Evolutionary conservation across 2,888 invertebrate species (phyloP).

Genomic region (Nyleta sp.): DNA sequence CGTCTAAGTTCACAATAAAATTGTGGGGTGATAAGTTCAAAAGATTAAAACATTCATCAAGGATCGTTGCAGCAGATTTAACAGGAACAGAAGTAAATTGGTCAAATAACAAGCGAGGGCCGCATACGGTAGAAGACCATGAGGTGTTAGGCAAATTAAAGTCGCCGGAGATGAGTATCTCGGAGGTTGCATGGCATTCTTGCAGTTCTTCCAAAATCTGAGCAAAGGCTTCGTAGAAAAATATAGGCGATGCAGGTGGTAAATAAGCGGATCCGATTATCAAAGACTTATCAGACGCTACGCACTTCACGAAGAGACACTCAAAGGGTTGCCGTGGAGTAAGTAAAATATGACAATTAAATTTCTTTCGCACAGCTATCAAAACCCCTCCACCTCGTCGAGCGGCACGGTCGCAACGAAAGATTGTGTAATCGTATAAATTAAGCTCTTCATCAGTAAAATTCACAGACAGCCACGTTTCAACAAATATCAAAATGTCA

Average conservation of each 20-base stretch:
- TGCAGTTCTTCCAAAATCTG: not conserved
- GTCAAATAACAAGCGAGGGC: no score
- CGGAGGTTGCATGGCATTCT: not conserved
- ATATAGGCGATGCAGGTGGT: not conserved
- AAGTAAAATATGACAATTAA: not conserved
- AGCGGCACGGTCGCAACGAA: not conserved
- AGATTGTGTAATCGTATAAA: not conserved
- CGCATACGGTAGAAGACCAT: no score
- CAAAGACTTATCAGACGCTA: no score
- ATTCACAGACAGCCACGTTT: not conserved
- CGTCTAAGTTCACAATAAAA: no score
- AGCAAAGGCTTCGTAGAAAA: not conserved
- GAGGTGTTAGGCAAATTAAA: not conserved
- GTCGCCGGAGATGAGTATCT: not conserved
- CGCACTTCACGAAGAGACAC: not conserved
- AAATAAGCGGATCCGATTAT: not conserved
- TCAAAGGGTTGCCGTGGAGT: not conserved
- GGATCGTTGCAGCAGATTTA: no score
- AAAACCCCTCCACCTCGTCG: not conserved
- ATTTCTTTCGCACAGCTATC: not conserved
- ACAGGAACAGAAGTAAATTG: no score
- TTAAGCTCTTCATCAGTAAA: not conserved
- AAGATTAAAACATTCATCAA: no score
- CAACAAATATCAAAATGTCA: conserved; percentile 1
- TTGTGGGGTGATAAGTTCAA: no score